Percentiles rank a stretch among this genome's conserved stretches.
phyloP scores from a whole-genome alignment of 1,140 invertebrate species.

The Matsumurasca onukii region DNA sequence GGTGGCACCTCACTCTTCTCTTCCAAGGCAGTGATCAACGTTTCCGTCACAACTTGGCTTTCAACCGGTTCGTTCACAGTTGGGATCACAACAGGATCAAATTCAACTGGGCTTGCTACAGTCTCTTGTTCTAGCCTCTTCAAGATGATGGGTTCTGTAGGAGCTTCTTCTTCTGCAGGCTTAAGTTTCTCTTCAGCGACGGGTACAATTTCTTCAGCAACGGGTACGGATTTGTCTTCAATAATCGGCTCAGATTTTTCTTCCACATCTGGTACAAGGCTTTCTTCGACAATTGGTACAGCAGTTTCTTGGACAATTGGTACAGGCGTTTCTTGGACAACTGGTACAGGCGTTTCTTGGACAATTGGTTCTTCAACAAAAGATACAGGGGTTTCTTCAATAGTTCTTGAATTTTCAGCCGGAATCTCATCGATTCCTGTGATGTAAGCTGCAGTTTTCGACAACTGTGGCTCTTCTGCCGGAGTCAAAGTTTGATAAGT shows the following conservation, averaged over 20 bases:
- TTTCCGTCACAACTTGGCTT: constrained; percentile 8
- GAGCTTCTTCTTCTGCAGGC: neutral
- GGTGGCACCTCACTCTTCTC: constrained; percentile 3
- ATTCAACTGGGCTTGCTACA: neutral
- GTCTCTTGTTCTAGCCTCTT: neutral
- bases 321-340: neutral
- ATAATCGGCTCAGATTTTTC: neutral
- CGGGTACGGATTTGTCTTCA: neutral
- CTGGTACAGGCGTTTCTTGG: neutral
- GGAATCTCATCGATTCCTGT: neutral
- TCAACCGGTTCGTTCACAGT: constrained; percentile 12
- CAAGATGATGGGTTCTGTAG: neutral
- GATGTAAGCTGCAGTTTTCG: neutral
- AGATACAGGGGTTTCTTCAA: neutral
- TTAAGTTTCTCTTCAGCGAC: neutral
- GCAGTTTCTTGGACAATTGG: neutral
- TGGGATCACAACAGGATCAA: no score
- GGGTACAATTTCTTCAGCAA: neutral
- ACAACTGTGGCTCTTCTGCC: constrained; percentile 1
- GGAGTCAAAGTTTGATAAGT: constrained; percentile 8
- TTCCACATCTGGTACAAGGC: neutral
- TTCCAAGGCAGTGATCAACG: neutral
- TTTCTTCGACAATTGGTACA: neutral
- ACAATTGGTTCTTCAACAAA: neutral
- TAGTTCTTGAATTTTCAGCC: neutral